These are phyloP conservation scores for Conchocele bisecta DNA, from an alignment of 2,888 invertebrate genomes.

Conservation along the genomic window DNA sequence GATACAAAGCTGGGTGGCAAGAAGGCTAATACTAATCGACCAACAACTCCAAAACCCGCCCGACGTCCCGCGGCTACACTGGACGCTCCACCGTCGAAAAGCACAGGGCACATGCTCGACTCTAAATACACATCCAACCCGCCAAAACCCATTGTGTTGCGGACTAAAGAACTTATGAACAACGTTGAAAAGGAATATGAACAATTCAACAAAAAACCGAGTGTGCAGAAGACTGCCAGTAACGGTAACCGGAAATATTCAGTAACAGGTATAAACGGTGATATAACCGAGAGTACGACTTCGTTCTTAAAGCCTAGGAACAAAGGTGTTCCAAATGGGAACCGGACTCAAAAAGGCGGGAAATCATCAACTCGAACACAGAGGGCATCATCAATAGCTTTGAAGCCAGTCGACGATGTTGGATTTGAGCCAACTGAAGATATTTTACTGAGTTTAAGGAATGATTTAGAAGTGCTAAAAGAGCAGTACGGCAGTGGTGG, in stretches of 20 bases:
- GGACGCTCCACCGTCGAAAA: slow-evolving; percentile 27
- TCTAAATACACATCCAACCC: slow-evolving; percentile 27
- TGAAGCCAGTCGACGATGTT: no score
- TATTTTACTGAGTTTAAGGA: no score
- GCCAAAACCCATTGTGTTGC: slow-evolving; percentile 46
- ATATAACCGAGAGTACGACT: slow-evolving; percentile 29
- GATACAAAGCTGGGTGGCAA: slow-evolving; percentile 38
- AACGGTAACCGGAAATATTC: slow-evolving; percentile 15
- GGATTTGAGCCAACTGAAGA: no score
- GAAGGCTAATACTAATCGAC: slow-evolving; percentile 3
- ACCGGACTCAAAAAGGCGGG: no score
- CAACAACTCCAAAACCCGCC: slow-evolving; percentile 4
- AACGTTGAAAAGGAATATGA: slow-evolving; percentile 1
- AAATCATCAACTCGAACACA: no score
- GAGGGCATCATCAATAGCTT: no score
- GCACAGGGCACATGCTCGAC: slow-evolving; percentile 1
- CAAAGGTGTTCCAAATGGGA: no score
- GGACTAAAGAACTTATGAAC: slow-evolving; percentile 26
- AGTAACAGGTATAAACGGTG: slow-evolving; percentile 20
- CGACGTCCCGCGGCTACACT: slow-evolving; percentile 45
- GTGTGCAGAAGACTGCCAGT: neutral
- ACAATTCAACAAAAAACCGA: no score
- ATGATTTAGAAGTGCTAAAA: no score
- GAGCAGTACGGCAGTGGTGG: no score
- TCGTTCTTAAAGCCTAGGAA: slow-evolving; percentile 10